Evolutionary conservation across 2,888 invertebrate genomes (phyloP).

Genomic region (Mellilla xanthometata): DNA sequence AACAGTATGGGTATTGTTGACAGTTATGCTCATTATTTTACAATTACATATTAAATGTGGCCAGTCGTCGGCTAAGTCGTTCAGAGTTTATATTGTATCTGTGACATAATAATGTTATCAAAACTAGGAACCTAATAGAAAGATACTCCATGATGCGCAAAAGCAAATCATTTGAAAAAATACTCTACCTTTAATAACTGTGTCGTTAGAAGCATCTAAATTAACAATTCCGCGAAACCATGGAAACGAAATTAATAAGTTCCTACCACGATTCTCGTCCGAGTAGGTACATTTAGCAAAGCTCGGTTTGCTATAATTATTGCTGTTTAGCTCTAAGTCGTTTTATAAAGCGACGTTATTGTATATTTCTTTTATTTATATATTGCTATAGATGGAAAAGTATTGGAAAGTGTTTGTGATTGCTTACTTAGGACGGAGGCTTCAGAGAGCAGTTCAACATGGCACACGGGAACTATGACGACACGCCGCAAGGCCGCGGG

Average conservation of each 20-base stretch:
- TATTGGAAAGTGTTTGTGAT: conserved; percentile 76
- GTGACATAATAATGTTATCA: too few relatives aligned
- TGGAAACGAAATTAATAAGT: conserved; percentile 27
- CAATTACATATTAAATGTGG: too few relatives aligned
- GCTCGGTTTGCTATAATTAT: background rate
- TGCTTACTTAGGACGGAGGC: conserved; percentile 80
- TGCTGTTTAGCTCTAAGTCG: conserved; percentile 21
- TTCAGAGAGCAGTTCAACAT: conserved; percentile 81
- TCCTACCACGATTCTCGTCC: background rate
- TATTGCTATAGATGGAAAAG: conserved; percentile 39
- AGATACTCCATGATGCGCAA: too few relatives aligned
- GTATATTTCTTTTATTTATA: conserved; percentile 21
- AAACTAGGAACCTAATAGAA: too few relatives aligned
- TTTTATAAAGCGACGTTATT: conserved; percentile 11
- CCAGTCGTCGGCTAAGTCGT: too few relatives aligned
- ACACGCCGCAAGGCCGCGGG: conserved; percentile 78
- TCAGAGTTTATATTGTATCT: too few relatives aligned
- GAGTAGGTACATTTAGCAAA: background rate
- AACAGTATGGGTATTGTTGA: too few relatives aligned
- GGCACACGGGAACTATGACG: conserved; percentile 72
- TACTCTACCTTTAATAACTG: too few relatives aligned
- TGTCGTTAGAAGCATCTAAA: conserved; percentile 15
- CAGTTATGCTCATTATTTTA: too few relatives aligned
- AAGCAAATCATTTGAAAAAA: too few relatives aligned
- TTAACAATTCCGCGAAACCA: conserved; percentile 22